Evolutionary conservation across 2,888 invertebrate species (phyloP), one percentile per base, ranked within the genome.

Genomic region (Orthosia gothica): DNA sequence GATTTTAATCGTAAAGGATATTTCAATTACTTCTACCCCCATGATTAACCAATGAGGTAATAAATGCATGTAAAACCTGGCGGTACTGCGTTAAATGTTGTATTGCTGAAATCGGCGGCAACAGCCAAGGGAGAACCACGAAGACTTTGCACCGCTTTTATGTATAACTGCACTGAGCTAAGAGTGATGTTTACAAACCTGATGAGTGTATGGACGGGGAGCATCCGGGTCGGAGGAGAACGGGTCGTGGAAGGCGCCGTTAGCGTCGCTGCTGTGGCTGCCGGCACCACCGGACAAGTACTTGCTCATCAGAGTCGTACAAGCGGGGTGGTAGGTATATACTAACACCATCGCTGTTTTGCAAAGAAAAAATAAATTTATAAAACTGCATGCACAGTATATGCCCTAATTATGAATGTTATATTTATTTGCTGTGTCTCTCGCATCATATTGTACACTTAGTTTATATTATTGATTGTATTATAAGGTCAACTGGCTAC

Each of bases 311-410:
- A 99, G 94, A 0, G 99, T 99, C 92, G 98, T 98, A 73, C 99
- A 98, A 70, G 98, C 98, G 45, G 99, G 98, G 96, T 99, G 98
- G 95, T 98, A 99, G 92, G 99, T 99, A 95, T 99, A 99, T 71
- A 99, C 99, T 95, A 99, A 98, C 87, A 99, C 98, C 97, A 99
- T 97, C 74, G 99, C 99, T 99, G 95, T 16, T 40, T 66, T 58
- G 76, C 58, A 68, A 55, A 55, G 1, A 59, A 59, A 57, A 63
- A n/a, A 20, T 26, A 18, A 65, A 40, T 13, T 1, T 0, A 12
- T 40, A 12, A 47, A 45, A 47, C 3, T 32, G 15, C 11, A 18
- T 58, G 9, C 11, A n/a, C 16, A 16, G 20, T 11, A 50, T 50
- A 50, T 15, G 40, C 13, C 3, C 5, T 23, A 7, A 49, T 57